Evolutionary conservation across 2,113 vertebrate species (phyloP).

Genomic region (Limanda limanda): DNA sequence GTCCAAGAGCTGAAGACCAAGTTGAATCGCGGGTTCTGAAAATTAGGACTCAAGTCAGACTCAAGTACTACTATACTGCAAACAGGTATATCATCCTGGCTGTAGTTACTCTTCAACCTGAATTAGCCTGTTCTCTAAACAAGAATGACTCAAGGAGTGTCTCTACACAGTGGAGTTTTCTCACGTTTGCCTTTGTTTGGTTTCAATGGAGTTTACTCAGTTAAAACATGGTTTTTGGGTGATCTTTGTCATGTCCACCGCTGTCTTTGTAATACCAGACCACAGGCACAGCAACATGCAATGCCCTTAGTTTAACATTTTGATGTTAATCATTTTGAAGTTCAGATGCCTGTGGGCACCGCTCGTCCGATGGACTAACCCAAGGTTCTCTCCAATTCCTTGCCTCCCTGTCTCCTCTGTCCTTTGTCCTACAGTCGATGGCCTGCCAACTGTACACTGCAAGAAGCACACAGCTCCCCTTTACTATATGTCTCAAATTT

Average conservation of each 20-base stretch:
- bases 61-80: no score
- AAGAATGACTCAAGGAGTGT: background rate
- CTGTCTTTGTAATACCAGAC: background rate
- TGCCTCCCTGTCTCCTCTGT: background rate
- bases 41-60: no score
- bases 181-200: background rate
- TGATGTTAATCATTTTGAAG: slow-evolving; percentile 54
- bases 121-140: background rate
- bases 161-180: background rate
- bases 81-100: no score
- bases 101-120: no score
- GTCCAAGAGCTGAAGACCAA: no score
- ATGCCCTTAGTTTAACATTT: slow-evolving; percentile 11
- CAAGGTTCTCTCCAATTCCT: slow-evolving; percentile 19
- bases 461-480: background rate
- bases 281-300: background rate
- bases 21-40: no score
- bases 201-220: background rate
- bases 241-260: slow-evolving; percentile 8
- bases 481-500: background rate
- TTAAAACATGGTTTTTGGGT: background rate
- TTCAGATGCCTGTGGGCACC: slow-evolving; percentile 6
- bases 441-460: background rate
- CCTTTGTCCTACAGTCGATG: background rate
- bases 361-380: slow-evolving; percentile 20